phyloP scores from a whole-genome alignment of 2,113 vertebrate species.

The Rhabdornis inornatus region DNA sequence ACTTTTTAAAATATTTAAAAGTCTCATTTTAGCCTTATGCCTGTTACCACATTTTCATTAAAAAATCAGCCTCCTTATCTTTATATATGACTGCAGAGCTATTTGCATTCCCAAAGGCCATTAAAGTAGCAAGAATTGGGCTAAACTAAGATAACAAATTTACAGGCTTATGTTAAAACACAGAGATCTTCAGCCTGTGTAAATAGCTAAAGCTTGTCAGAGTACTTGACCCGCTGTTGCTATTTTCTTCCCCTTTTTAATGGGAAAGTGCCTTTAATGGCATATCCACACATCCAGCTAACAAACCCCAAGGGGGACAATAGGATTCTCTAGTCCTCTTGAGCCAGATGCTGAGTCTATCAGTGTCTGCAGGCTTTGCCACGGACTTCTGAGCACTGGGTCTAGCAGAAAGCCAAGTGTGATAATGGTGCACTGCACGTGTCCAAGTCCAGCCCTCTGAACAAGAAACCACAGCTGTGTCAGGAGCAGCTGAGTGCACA shows the following conservation, averaged over 20 bases:
- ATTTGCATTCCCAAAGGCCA: neutral
- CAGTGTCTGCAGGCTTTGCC: neutral
- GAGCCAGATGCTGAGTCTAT: neutral
- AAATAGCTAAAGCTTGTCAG: neutral
- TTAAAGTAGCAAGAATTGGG: neutral
- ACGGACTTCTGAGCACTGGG: neutral
- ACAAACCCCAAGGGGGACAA: neutral
- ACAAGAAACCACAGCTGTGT: neutral
- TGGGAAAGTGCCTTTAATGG: neutral
- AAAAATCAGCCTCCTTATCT: neutral
- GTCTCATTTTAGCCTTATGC: neutral
- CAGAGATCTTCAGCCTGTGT: neutral
- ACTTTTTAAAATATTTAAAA: slow-evolving; percentile 15
- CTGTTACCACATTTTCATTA: neutral
- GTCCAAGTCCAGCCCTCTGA: neutral
- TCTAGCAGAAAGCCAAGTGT: neutral
- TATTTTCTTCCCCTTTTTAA: neutral
- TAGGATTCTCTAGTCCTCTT: neutral
- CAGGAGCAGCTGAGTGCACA: neutral
- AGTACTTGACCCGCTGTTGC: neutral
- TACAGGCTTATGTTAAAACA: neutral
- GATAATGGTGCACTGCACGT: neutral
- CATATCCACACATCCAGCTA: neutral
- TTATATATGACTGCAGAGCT: neutral
- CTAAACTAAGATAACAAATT: neutral